Percentiles rank a stretch among this genome's conserved stretches.
Evolutionary conservation across 2,888 invertebrate genomes (phyloP).

Genomic region (Drosophila hawaiiensis): DNA sequence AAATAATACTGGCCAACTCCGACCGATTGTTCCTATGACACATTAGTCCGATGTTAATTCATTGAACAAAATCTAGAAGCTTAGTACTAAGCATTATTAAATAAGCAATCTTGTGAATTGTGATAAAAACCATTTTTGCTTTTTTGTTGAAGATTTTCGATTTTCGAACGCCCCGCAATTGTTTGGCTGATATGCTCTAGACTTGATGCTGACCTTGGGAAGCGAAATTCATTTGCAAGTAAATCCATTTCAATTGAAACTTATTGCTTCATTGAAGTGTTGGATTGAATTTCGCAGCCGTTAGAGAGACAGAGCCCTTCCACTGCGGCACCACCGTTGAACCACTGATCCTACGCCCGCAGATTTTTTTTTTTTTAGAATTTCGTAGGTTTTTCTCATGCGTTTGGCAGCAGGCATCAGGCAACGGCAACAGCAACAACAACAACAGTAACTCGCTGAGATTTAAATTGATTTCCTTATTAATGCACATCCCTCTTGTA

Average conservation of each 20-base stretch:
- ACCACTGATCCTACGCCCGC: constrained; percentile 77
- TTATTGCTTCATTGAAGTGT: constrained; percentile 69
- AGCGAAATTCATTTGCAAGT: constrained; percentile 29
- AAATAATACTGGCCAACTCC: not conserved
- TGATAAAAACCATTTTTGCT: not conserved
- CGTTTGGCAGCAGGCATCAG: constrained; percentile 38
- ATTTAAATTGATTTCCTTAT: constrained; percentile 84
- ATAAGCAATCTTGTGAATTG: not conserved
- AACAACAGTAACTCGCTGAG: constrained; percentile 58
- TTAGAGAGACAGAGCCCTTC: constrained; percentile 49
- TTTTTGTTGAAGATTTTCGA: not conserved
- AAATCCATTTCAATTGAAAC: constrained; percentile 67
- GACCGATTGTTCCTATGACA: not conserved
- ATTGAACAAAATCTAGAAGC: not conserved
- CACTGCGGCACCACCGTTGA: constrained; percentile 35
- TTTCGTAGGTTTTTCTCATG: constrained; percentile 78
- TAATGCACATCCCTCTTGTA: constrained; percentile 82
- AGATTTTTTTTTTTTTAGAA: constrained; percentile 72
- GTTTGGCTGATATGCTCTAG: not conserved
- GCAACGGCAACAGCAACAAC: constrained; percentile 7
- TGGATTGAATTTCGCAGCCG: constrained; percentile 47
- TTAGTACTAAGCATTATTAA: too few relatives aligned
- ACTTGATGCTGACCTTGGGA: constrained; percentile 60
- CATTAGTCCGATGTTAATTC: not conserved
- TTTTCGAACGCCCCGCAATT: not conserved